A percentile compares a stretch with the other conserved stretches of the same genome.
These are phyloP conservation scores for Pocota personata DNA, from an alignment of 2,888 invertebrate genomes.

Conservation along the genomic window DNA sequence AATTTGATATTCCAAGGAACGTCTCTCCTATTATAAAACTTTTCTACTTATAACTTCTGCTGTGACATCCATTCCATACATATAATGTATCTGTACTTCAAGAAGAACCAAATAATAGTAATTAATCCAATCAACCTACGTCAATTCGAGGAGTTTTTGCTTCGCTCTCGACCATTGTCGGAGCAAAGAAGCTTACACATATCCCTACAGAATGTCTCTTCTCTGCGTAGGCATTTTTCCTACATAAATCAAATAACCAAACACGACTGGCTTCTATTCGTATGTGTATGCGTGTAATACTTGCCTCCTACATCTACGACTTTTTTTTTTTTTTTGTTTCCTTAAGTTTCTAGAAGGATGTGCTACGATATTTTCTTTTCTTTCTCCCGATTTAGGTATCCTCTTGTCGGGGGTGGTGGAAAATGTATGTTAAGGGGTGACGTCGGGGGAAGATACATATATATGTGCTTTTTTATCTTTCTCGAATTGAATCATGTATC, in stretches of 20 bases:
- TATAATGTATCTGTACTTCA: neutral
- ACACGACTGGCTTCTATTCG: neutral
- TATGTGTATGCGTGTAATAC: neutral
- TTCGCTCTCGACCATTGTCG: neutral
- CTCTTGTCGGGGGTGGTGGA: conserved; percentile 19
- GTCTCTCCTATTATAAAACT: conserved; percentile 1
- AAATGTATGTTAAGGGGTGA: conserved; percentile 60
- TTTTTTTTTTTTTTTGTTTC: neutral
- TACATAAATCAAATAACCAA: conserved; percentile 13
- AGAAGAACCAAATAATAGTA: conserved; percentile 26
- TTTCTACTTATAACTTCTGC: conserved; percentile 24
- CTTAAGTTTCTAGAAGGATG: neutral
- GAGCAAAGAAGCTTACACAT: neutral
- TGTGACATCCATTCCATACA: neutral
- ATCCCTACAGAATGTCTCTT: neutral
- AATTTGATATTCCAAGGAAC: conserved; percentile 31
- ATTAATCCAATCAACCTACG: conserved; percentile 58
- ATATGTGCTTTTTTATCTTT: conserved; percentile 15
- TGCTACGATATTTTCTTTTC: neutral
- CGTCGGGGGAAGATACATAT: neutral
- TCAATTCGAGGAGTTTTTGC: neutral
- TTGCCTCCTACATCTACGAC: neutral
- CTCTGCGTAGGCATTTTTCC: conserved; percentile 8
- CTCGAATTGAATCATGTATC: conserved; percentile 52
- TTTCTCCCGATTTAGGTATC: conserved; percentile 10